Base-by-base conservation (phyloP, 2,113 vertebrate species). In the Neotragus moschatus region DNA sequence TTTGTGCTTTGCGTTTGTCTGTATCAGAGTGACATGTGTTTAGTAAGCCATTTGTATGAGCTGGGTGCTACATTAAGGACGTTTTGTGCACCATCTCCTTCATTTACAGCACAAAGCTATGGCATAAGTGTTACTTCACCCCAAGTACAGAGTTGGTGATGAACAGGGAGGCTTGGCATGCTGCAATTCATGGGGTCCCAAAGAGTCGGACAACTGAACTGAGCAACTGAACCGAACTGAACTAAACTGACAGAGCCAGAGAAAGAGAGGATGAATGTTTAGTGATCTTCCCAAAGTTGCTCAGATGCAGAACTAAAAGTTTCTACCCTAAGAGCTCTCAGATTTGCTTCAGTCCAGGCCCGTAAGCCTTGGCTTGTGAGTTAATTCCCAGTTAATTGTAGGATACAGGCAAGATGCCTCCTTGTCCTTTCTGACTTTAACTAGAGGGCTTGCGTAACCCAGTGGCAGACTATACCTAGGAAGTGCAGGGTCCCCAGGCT, bases 401-500 rank as follows among this genome's bases (percentile, higher is more conserved):
- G 26, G 28, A 26, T 30, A 28, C 9, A 6, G 3, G 1, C 66
- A 56, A 30, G 16, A 73, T 1, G 3, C 66, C 14, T 36, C 19
- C 17, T 66, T 1, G 3, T 47, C 7, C 21, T 60, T 60, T 47
- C 1, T 28, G n/a, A 49, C 26, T 15, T 60, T 39, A 47, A 10
- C 14, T 3, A 5, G 15, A 28, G 21, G 55, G 10, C 39, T 36
- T 55, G 43, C 11, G 17, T 11, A 9, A n/a, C n/a, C 56, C 26
- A 49, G 49, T 10, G 43, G 36, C 17, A 33, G 23, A 5, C 11
- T 55, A 16, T 12, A 19, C 5, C 3, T 5, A 3, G 8, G 21
- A 49, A 11, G 3, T 3, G 2, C 16, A 53, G 25, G 26, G n/a
- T 2, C 0, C 2, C 6, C 7, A 15, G 25, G 30, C 5, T 12